These are phyloP conservation scores for Dinomys branickii DNA, from an alignment of 2,113 vertebrate genomes.

Conservation along the genomic window DNA sequence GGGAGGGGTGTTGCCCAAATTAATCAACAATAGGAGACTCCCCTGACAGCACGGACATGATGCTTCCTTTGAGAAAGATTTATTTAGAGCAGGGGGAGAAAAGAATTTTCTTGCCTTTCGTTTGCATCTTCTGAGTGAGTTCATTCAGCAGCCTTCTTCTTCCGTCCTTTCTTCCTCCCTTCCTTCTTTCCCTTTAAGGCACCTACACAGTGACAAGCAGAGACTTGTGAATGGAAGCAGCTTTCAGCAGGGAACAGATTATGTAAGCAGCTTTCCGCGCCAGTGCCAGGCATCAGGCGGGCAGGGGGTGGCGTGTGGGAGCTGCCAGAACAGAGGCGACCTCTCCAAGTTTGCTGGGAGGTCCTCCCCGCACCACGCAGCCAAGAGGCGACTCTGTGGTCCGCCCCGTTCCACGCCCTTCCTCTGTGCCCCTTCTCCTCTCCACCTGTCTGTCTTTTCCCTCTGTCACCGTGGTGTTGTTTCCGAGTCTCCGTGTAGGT, in stretches of 20 bases:
- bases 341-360: neutral
- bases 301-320: neutral
- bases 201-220: conserved; percentile 67
- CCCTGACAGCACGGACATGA: neutral
- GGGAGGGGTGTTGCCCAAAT: rapidly evolving
- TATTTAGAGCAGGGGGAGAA: neutral
- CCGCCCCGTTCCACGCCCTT: neutral
- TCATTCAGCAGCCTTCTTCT: conserved; percentile 57
- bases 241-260: neutral
- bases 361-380: rapidly evolving
- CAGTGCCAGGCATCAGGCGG: neutral
- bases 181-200: neutral
- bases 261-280: neutral
- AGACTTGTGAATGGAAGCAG: conserved; percentile 72
- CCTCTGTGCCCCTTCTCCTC: rapidly evolving
- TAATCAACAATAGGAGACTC: conserved; percentile 42
- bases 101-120: conserved; percentile 29
- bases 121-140: neutral
- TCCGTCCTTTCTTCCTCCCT: neutral
- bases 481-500: neutral
- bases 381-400: neutral
- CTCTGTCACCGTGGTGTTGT: neutral
- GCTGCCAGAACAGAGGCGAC: neutral
- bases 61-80: conserved; percentile 64
- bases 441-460: too few species aligned